Evolutionary conservation across 2,888 invertebrate species (phyloP), one percentile per base, ranked within the genome.

Genomic region (Syrista parreyssii): DNA sequence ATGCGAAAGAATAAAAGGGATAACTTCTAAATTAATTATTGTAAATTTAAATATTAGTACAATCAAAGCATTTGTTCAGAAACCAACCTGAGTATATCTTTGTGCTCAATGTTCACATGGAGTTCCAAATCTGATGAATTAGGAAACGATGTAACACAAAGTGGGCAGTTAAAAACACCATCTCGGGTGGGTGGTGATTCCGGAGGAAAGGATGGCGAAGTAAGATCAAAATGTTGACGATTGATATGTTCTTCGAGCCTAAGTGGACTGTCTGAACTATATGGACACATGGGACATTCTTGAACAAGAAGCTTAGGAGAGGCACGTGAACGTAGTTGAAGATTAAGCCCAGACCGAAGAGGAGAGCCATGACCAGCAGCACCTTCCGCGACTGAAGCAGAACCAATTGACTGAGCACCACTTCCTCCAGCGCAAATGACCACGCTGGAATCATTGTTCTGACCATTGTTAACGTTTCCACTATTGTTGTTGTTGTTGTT

Each of bases 61-160:
- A 9, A 55, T 23, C 23, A 23, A 55, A 55, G 55, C 9, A 55
- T 23, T 55, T 55, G 23, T 32, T 31, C 4, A 31, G 31, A 35
- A 34, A 92, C 84, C 92, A 92, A 96, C 90, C 96, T 96, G 78
- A 96, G 92, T 84, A 96, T 95, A 92, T 97, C 97, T 87, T 94
- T 93, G 89, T 97, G 97, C 86, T 96, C 96, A 78, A 96, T 95
- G 92, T 97, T 97, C 1, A 97, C 97, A 89, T 97, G 97, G 75
- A 96, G 92, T 91, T 97, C 97, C 75, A 97, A 93, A 89, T 96
- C 96, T 3, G 95, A 94, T n/a, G 95, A 94, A 84, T 95, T 95
- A 74, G 94, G 93, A 88, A 96, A 96, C 75, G 94, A 93, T 83
- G 94, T 94, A 79, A 94, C 94, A 91, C 97, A 97, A 73, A 97